Conservation (phyloP, 1,140 invertebrate species). For the Calycopis cecrops region DNA sequence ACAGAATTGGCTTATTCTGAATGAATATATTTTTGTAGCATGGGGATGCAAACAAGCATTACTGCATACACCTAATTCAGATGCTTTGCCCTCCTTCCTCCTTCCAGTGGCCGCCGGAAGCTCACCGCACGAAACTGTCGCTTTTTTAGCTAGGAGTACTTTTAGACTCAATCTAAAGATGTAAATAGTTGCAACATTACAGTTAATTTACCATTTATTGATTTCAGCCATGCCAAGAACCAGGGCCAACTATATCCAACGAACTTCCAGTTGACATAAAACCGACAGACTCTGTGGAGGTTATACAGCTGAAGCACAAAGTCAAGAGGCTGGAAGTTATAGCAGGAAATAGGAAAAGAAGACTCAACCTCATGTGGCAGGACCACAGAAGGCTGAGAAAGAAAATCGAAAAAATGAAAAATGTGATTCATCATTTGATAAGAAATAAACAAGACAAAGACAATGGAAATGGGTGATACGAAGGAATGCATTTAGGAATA, state of each 20-base stretch:
- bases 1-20: no score
- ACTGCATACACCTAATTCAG: no score
- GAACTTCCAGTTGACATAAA: constrained; percentile 33
- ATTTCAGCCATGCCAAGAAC: constrained; percentile 45
- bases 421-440: constrained; percentile 46
- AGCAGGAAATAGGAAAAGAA: constrained; percentile 41
- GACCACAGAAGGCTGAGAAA: constrained; percentile 33
- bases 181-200: no score
- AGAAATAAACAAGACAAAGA: constrained; percentile 31
- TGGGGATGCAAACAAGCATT: no score
- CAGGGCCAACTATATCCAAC: constrained; percentile 41
- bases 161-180: no score
- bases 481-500: no score
- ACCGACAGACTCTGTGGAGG: constrained; percentile 43
- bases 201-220: constrained; percentile 11
- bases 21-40: no score
- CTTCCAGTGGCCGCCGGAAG: no score
- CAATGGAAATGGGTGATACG: background rate
- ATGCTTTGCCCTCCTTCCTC: no score
- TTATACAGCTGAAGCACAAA: constrained; percentile 46
- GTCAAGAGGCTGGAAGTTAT: constrained; percentile 46
- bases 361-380: constrained; percentile 42
- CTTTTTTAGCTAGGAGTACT: constrained; percentile 24
- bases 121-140: constrained; percentile 41
- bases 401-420: constrained; percentile 41